These are phyloP conservation scores for Pomacea canaliculata DNA, from an alignment of 2,888 invertebrate genomes.

Conservation along the genomic window DNA sequence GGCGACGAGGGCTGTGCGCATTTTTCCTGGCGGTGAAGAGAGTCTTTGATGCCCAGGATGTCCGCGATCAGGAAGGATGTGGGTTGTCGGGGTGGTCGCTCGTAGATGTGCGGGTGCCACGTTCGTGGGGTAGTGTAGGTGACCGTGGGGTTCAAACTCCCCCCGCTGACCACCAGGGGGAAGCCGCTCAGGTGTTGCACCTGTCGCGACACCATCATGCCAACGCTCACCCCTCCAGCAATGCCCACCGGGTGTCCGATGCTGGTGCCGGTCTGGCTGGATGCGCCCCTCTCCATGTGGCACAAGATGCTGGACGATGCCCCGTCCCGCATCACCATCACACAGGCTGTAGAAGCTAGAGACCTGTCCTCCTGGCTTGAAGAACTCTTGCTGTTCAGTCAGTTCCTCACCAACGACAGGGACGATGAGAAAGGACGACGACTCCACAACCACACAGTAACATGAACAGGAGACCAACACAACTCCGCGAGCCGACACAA, in stretches of 20 bases:
- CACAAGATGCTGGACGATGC: background rate
- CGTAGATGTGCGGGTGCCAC: slow-evolving; percentile 93
- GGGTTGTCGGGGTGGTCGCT: slow-evolving; percentile 83
- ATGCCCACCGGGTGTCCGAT: background rate
- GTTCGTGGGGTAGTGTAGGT: slow-evolving; percentile 67
- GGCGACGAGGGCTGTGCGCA: background rate
- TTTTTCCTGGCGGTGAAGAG: slow-evolving; percentile 9
- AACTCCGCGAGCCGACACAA: too few relatives aligned
- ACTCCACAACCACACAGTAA: too few relatives aligned
- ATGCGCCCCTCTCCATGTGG: slow-evolving; percentile 20
- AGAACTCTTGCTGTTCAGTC: too few relatives aligned
- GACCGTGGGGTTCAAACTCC: slow-evolving; percentile 14
- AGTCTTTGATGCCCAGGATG: slow-evolving; percentile 78
- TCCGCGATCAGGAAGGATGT: slow-evolving; percentile 91
- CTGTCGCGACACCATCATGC: slow-evolving; percentile 2
- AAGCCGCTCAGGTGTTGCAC: slow-evolving; percentile 14
- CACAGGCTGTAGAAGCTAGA: background rate
- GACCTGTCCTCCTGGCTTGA: too few relatives aligned
- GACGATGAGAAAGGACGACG: too few relatives aligned
- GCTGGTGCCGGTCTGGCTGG: slow-evolving; percentile 5
- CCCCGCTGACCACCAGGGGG: slow-evolving; percentile 25
- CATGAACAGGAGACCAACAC: too few relatives aligned
- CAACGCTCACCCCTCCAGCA: slow-evolving; percentile 1
- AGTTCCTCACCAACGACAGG: too few relatives aligned
- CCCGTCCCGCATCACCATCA: slow-evolving; percentile 16